Percentiles rank a stretch among this genome's conserved stretches.
Evolutionary conservation across 1,140 invertebrate genomes (phyloP).

Genomic region (Dinoponera quadriceps): DNA sequence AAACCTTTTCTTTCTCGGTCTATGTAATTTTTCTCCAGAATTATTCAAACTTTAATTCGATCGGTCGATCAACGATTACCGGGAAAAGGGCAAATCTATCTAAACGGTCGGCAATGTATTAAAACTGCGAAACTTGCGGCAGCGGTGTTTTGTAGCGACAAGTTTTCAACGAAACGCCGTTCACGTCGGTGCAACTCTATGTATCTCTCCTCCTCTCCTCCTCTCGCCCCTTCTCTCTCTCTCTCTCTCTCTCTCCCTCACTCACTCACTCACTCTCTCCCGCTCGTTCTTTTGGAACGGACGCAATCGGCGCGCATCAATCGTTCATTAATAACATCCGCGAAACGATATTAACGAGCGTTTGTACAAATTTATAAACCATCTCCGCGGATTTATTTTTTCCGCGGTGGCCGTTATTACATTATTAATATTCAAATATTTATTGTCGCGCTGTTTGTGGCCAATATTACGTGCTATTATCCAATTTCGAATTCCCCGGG

Average conservation of each 20-base stretch:
- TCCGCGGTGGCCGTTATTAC: not conserved
- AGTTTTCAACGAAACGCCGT: not conserved
- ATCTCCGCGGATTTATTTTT: constrained; percentile 20
- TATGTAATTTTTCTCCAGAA: too few relatives aligned
- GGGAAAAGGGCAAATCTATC: too few relatives aligned
- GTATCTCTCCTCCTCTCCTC: too few relatives aligned
- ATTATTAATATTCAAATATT: constrained; percentile 50
- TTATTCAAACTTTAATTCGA: too few relatives aligned
- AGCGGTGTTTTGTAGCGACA: too few relatives aligned
- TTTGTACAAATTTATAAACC: constrained; percentile 41
- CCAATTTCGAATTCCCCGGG: constrained; percentile 25
- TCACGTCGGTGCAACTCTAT: too few relatives aligned
- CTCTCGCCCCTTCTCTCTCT: not conserved
- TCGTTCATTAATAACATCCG: constrained; percentile 21
- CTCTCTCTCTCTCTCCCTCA: not conserved
- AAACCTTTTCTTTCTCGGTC: too few relatives aligned
- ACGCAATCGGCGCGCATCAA: constrained; percentile 13
- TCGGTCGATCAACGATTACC: too few relatives aligned
- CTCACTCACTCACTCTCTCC: too few relatives aligned
- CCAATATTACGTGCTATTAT: constrained; percentile 45
- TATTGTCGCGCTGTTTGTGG: constrained; percentile 31
- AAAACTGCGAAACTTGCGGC: too few relatives aligned
- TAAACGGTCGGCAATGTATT: too few relatives aligned
- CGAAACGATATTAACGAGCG: constrained; percentile 22
- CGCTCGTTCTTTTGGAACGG: not conserved